These are phyloP conservation scores for Pseudochirops cupreus DNA, from an alignment of 2,797 vertebrate species.

Conservation along the genomic window DNA sequence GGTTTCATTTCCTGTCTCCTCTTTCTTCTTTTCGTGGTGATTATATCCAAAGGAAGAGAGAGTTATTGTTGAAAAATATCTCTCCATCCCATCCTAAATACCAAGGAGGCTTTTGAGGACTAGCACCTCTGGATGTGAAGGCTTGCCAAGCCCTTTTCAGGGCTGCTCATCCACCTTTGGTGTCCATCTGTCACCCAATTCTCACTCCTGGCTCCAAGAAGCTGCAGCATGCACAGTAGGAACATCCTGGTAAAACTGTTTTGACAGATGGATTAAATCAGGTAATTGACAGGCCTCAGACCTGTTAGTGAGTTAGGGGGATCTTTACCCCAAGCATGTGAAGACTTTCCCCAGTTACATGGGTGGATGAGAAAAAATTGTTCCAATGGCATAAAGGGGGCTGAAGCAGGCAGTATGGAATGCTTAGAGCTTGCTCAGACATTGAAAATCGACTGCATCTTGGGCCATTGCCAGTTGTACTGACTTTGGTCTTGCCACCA, in stretches of 20 bases:
- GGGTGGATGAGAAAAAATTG: neutral
- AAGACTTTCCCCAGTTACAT: neutral
- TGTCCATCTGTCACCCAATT: neutral
- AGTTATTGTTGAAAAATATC: neutral
- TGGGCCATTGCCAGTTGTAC: too few relatives aligned
- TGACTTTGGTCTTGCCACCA: too few relatives aligned
- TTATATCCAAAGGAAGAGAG: neutral
- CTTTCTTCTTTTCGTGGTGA: neutral
- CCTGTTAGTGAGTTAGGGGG: neutral
- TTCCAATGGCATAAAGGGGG: neutral
- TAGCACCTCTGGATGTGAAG: neutral
- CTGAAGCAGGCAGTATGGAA: neutral
- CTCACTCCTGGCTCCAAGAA: neutral
- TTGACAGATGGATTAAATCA: neutral
- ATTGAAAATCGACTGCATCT: neutral
- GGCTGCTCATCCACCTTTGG: too few relatives aligned
- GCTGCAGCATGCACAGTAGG: neutral
- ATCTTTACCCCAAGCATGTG: neutral
- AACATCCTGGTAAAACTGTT: neutral
- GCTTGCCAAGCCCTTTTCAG: neutral
- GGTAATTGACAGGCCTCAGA: neutral
- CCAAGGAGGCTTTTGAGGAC: neutral
- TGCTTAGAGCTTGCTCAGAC: neutral
- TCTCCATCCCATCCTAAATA: neutral
- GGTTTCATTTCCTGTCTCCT: neutral